Conservation (phyloP, 2,888 invertebrate species). For the Drosophila engyochracea region DNA sequence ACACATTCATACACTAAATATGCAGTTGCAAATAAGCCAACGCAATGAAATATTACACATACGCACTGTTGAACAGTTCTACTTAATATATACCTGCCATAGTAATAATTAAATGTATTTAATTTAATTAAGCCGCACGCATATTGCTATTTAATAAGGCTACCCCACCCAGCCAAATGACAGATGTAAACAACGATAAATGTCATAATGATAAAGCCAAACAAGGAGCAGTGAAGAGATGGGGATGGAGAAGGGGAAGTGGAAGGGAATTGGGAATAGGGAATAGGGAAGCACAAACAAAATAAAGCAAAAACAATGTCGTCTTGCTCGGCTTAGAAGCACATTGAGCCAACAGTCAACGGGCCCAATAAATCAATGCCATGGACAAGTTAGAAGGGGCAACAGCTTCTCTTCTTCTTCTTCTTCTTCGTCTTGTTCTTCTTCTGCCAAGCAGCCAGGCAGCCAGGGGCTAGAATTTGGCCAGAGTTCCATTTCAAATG, state of each 20-base stretch:
- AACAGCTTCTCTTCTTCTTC: slow-evolving; percentile 19
- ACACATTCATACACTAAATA: neutral
- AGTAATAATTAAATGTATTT: slow-evolving; percentile 15
- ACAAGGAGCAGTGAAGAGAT: slow-evolving; percentile 2
- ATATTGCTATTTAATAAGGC: slow-evolving; percentile 23
- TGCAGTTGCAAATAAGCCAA: slow-evolving; percentile 3
- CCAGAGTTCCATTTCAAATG: slow-evolving; percentile 66
- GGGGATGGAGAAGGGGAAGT: neutral
- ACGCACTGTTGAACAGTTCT: slow-evolving; percentile 15
- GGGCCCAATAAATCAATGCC: slow-evolving; percentile 76
- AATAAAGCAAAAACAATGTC: slow-evolving; percentile 35
- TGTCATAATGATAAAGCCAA: slow-evolving; percentile 52
- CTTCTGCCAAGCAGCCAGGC: neutral
- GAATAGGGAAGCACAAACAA: neutral
- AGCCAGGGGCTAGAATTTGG: slow-evolving; percentile 11
- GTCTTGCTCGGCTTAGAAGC: slow-evolving; percentile 31
- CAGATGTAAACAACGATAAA: slow-evolving; percentile 59
- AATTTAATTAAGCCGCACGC: slow-evolving; percentile 19
- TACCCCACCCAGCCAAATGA: slow-evolving; percentile 21
- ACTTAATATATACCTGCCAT: neutral
- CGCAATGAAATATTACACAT: slow-evolving; percentile 26
- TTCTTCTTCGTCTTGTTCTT: neutral
- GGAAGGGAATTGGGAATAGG: too few species aligned
- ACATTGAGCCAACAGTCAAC: slow-evolving; percentile 42
- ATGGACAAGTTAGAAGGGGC: slow-evolving; percentile 47